These are phyloP conservation scores for Battus philenor DNA, from an alignment of 1,140 invertebrate species.

Conservation along the genomic window DNA sequence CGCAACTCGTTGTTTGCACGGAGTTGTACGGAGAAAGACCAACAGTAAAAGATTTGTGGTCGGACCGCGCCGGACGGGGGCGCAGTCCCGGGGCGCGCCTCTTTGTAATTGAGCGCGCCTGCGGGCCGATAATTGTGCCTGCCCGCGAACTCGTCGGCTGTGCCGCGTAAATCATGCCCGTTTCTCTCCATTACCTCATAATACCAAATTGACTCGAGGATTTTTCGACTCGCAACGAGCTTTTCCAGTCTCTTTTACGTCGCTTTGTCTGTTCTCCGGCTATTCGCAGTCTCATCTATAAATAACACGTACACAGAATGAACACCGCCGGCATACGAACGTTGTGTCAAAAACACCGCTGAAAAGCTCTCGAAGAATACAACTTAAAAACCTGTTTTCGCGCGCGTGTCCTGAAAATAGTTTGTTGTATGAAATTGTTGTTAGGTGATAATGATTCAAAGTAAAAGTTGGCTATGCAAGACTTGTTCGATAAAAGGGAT, in stretches of 20 bases:
- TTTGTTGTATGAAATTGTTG: constrained; percentile 5
- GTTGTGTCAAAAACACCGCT: constrained; percentile 11
- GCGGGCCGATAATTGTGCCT: constrained; percentile 70
- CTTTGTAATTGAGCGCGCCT: constrained; percentile 73
- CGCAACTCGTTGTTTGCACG: constrained; percentile 35
- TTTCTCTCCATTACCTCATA: constrained; percentile 74
- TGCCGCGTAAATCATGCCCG: constrained; percentile 68
- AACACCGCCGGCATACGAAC: constrained; percentile 1
- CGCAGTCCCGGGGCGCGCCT: constrained; percentile 65
- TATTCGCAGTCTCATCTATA: constrained; percentile 17
- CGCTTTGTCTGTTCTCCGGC: constrained; percentile 28
- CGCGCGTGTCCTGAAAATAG: neutral
- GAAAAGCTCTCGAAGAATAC: constrained; percentile 8
- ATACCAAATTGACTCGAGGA: constrained; percentile 71
- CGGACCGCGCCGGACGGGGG: constrained; percentile 41
- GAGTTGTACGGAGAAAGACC: constrained; percentile 34
- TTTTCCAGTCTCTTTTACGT: constrained; percentile 27
- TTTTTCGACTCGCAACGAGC: constrained; percentile 34
- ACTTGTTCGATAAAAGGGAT: constrained; percentile 30
- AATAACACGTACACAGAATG: constrained; percentile 13
- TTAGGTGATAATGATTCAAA: constrained; percentile 7
- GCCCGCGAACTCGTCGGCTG: constrained; percentile 40
- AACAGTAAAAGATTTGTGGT: constrained; percentile 62
- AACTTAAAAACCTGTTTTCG: constrained; percentile 10
- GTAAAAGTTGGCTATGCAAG: constrained; percentile 1